These are phyloP conservation scores for Athripsodes cinereus DNA, from an alignment of 2,888 invertebrate genomes.

Conservation along the genomic window DNA sequence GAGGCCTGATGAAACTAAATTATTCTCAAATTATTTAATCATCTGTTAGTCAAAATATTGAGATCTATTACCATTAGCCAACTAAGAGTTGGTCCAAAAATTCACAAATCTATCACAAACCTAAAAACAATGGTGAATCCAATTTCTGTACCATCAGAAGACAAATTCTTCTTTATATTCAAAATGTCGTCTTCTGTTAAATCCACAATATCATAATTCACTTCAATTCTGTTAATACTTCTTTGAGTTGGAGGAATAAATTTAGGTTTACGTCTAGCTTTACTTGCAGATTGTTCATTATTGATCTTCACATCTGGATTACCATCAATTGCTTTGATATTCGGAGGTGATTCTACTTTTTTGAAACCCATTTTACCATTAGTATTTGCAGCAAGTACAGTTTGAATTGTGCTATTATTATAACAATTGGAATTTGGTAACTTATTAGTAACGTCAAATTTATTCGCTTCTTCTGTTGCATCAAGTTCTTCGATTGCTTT, in stretches of 20 bases:
- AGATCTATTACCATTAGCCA: no score
- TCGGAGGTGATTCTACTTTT: background rate
- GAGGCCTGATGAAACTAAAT: no score
- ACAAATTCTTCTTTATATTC: constrained; percentile 3
- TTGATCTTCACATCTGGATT: background rate
- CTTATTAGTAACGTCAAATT: no score
- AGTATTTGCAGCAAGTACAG: constrained; percentile 5
- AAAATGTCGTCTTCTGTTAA: constrained; percentile 11
- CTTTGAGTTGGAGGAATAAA: constrained; percentile 39
- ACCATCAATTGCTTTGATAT: background rate
- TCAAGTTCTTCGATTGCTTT: background rate
- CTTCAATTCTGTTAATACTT: constrained; percentile 34
- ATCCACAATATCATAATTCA: constrained; percentile 26
- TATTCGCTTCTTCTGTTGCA: background rate
- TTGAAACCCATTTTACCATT: constrained; percentile 16
- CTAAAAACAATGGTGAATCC: constrained; percentile 25
- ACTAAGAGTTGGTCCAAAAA: no score
- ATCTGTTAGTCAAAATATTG: no score
- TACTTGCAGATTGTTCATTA: background rate
- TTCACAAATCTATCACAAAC: no score
- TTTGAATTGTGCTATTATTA: constrained; percentile 5
- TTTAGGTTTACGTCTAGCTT: constrained; percentile 32
- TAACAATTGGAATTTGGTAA: background rate
- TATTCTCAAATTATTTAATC: no score
- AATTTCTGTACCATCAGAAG: constrained; percentile 19